Evolutionary conservation across 53 echinoderm and acorn worm genomes (phyloP).

Genomic region (Paelopatides confundens): DNA sequence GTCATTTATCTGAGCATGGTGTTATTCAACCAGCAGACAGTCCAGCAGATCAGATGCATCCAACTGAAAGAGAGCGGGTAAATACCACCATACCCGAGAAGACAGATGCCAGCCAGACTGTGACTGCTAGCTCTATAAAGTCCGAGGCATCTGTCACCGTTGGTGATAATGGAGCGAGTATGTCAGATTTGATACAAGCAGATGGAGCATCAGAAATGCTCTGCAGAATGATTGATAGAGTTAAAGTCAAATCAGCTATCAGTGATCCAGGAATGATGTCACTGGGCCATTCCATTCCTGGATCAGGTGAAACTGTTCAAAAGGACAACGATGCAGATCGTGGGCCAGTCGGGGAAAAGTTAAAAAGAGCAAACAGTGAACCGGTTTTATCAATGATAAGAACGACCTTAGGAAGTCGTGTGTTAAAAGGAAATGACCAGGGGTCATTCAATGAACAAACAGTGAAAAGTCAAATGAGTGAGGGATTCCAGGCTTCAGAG

Average conservation of each 20-base stretch:
- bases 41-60: neutral
- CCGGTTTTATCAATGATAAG: constrained; percentile 12
- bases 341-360: neutral
- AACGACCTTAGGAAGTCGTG: constrained; percentile 1
- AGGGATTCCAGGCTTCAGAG: neutral
- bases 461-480: neutral
- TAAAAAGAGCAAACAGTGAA: constrained; percentile 32
- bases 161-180: constrained; percentile 34
- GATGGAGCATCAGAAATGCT: constrained; percentile 81
- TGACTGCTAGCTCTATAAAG: neutral
- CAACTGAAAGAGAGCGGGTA: neutral
- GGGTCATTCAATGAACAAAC: neutral
- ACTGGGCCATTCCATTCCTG: neutral
- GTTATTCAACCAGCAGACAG: neutral
- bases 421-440: neutral
- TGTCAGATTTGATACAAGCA: constrained; percentile 80
- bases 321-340: constrained; percentile 38
- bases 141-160: neutral
- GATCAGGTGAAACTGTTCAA: neutral
- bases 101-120: neutral
- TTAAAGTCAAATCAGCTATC: constrained; percentile 51
- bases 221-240: constrained; percentile 81
- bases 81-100: constrained; percentile 14
- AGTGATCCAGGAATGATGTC: neutral
- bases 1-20: neutral